Evolutionary conservation across 2,113 vertebrate species (phyloP), one percentile per base, ranked within the genome.

Genomic region (Corythornis madagascariensis): DNA sequence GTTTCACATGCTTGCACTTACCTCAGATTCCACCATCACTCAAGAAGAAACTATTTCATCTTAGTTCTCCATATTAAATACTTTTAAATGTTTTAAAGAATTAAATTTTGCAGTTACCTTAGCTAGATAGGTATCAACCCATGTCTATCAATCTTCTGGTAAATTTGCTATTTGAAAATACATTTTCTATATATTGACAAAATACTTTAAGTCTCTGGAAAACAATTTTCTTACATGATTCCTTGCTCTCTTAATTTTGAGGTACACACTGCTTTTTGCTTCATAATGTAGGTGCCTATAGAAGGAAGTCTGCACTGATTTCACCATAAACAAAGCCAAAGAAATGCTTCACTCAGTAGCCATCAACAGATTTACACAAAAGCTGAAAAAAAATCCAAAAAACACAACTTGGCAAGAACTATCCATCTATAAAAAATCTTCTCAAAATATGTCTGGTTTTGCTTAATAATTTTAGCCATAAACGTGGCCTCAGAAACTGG

Each of bases 251-350:
- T 76, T 52, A 26, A 65, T 79, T 89, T 64, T 73, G 78, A 89
- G 18, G 33, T n/a, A 60, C 33, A 50, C 45, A 12, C 1, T 82
- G 67, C 8, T 15, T 81, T 93, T 86, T 87, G 47, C 47, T 81
- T 83, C 38, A 33, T 33, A 79, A 74, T 9, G 25, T 21, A 55
- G 47, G 61, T 52, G 55, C 13, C 82, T 72, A 12, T 8, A 61
- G 77, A 57, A 79, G 45, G 74, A 85, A 83, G 16, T 48, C 79
- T 91, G 63, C 31, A 70, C 24, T 64, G 55, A 80, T 59, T 86
- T 90, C 43, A 85, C 35, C 63, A 71, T 26, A 90, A 93, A 87
- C 83, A 96, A 94, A 95, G 84, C 60, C 82, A 94, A 64, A 29
- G 66, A 82, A 57, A 42, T 57, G 52, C 31, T 82, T 80, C 53